Evolutionary conservation across 2,888 invertebrate genomes (phyloP).

Genomic region (Pachycephus smyrnensis): DNA sequence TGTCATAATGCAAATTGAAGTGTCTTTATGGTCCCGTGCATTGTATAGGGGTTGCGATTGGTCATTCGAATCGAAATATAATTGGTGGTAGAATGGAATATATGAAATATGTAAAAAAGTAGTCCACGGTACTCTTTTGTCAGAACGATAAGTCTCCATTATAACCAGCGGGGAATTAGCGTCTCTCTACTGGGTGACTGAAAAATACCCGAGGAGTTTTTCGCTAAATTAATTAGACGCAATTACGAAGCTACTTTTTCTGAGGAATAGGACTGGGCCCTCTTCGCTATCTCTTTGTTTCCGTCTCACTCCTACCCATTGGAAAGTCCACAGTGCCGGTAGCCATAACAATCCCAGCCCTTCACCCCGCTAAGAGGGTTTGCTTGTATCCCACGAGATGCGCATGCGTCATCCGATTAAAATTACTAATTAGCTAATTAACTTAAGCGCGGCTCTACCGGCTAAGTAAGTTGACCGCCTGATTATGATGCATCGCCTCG

Average conservation of each 20-base stretch:
- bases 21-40: neutral
- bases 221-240: constrained; percentile 65
- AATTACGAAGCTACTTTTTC: constrained; percentile 50
- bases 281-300: neutral
- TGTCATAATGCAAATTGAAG: neutral
- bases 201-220: constrained; percentile 55
- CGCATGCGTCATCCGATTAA: constrained; percentile 68
- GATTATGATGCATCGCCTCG: constrained; percentile 60
- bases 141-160: neutral
- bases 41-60: neutral
- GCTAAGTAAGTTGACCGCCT: constrained; percentile 64
- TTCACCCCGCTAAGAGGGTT: constrained; percentile 64
- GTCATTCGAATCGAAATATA: neutral
- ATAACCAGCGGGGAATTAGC: neutral
- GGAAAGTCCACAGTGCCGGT: constrained; percentile 22
- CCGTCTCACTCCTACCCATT: constrained; percentile 17
- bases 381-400: constrained; percentile 67
- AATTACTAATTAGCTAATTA: constrained; percentile 68
- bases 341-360: constrained; percentile 25
- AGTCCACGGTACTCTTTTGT: neutral
- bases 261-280: constrained; percentile 33
- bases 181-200: constrained; percentile 12
- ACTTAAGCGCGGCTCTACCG: constrained; percentile 59
- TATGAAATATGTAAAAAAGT: neutral
- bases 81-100: neutral